A percentile compares a stretch with the other conserved stretches of the same genome.
phyloP scores from a whole-genome alignment of 2,888 invertebrate genomes.

The Pandemis corylana region DNA sequence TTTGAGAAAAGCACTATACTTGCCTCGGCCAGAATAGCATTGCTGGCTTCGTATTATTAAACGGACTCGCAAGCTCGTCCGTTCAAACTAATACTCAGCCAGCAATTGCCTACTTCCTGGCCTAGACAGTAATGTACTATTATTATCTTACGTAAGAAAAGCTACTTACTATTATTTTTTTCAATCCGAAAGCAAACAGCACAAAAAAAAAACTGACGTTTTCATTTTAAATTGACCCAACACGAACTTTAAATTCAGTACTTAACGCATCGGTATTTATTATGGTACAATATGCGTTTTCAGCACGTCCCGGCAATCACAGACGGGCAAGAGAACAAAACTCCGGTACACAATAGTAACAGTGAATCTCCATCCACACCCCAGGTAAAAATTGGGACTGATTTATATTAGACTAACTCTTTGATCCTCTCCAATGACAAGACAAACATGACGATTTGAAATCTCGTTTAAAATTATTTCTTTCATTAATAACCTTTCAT shows the following conservation, averaged over 20 bases:
- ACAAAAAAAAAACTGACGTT: neutral
- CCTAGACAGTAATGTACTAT: too few relatives aligned
- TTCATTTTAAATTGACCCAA: neutral
- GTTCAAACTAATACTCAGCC: too few relatives aligned
- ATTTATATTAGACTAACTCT: neutral
- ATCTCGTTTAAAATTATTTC: neutral
- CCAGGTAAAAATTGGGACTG: constrained; percentile 60
- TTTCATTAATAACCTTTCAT: neutral
- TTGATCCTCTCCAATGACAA: neutral
- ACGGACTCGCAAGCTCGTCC: too few relatives aligned
- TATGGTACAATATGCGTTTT: constrained; percentile 48
- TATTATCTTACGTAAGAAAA: too few relatives aligned
- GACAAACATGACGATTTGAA: neutral
- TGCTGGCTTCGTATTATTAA: too few relatives aligned
- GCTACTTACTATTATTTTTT: too few relatives aligned
- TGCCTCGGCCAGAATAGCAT: too few relatives aligned
- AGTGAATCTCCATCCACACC: constrained; percentile 71
- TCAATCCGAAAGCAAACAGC: too few relatives aligned
- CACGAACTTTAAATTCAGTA: neutral
- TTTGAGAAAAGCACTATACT: too few relatives aligned
- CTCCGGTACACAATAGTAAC: constrained; percentile 64
- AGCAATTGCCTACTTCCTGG: too few relatives aligned
- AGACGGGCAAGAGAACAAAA: constrained; percentile 74
- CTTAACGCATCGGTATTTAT: constrained; percentile 17
- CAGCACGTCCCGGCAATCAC: constrained; percentile 81